Evolutionary conservation across 92 coral and sea anemone genomes (phyloP).

Genomic region (Montipora capitata): DNA sequence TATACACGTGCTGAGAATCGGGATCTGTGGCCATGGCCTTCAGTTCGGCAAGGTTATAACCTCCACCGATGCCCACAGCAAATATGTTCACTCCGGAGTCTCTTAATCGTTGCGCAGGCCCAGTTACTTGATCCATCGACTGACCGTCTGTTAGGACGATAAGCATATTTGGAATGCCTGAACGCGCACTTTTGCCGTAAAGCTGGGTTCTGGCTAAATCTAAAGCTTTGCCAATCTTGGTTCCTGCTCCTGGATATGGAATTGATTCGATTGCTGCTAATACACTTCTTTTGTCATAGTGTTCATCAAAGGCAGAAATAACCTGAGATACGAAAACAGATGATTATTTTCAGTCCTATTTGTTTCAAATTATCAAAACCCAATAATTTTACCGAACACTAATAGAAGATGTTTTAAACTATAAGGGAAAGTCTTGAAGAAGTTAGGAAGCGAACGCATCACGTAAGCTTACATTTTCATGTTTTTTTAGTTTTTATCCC

Average conservation of each 20-base stretch:
- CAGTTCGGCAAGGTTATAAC: slow-evolving; percentile 59
- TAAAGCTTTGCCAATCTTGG: slow-evolving; percentile 79
- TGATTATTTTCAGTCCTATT: no score
- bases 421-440: no score
- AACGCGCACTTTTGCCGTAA: slow-evolving; percentile 55
- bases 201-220: slow-evolving; percentile 69
- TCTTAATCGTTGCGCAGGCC: slow-evolving; percentile 79
- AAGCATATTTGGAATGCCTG: slow-evolving; percentile 57
- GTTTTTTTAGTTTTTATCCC: no score
- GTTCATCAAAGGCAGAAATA: slow-evolving; percentile 46
- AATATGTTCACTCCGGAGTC: slow-evolving; percentile 74
- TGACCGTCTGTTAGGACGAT: slow-evolving; percentile 82
- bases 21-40: slow-evolving; percentile 85
- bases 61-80: slow-evolving; percentile 75
- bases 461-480: no score
- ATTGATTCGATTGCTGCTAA: slow-evolving; percentile 37
- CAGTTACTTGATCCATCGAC: slow-evolving; percentile 48
- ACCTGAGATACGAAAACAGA: not conserved
- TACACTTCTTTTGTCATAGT: slow-evolving; percentile 31
- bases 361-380: no score
- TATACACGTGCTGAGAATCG: slow-evolving; percentile 74
- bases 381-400: no score
- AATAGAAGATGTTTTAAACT: no score
- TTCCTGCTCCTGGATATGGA: slow-evolving; percentile 58
- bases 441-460: no score